Percentiles rank a stretch among this genome's conserved stretches.
phyloP scores from a whole-genome alignment of 2,113 vertebrate genomes.

The Sylvietta virens region DNA sequence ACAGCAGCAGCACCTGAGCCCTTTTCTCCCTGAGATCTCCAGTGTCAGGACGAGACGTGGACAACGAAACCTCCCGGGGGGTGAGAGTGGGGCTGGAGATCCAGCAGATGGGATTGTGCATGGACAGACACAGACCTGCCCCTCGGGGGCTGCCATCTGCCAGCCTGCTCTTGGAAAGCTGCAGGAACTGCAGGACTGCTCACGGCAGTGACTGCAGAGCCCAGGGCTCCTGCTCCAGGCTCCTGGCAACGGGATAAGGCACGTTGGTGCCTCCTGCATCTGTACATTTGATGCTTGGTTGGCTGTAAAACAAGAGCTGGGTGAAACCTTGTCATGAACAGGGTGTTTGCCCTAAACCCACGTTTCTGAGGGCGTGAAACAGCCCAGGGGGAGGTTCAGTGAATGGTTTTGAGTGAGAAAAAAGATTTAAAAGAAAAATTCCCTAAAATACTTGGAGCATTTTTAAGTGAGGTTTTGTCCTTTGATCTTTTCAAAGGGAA shows the following conservation, averaged over 20 bases:
- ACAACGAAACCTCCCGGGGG: neutral
- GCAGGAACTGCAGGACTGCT: neutral
- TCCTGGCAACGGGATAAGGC: fast-evolving
- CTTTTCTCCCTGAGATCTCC: neutral
- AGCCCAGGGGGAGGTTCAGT: neutral
- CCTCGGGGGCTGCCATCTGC: neutral
- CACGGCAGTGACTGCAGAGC: neutral
- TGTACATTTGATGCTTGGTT: neutral
- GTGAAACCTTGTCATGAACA: neutral
- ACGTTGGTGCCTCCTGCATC: neutral
- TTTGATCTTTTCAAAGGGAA: neutral
- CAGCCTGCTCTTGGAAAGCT: neutral
- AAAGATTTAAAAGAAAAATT: neutral
- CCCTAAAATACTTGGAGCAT: neutral
- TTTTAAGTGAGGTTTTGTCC: neutral
- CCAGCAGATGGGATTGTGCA: neutral
- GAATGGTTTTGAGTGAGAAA: neutral
- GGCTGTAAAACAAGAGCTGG: neutral
- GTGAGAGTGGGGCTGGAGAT: neutral
- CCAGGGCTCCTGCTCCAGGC: neutral
- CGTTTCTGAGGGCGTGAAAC: neutral
- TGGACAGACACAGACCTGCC: neutral
- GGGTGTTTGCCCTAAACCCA: neutral
- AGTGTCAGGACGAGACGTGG: neutral
- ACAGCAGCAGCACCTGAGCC: neutral